Evolutionary conservation across 2,113 vertebrate species (phyloP).

Genomic region (Climacteris rufus): DNA sequence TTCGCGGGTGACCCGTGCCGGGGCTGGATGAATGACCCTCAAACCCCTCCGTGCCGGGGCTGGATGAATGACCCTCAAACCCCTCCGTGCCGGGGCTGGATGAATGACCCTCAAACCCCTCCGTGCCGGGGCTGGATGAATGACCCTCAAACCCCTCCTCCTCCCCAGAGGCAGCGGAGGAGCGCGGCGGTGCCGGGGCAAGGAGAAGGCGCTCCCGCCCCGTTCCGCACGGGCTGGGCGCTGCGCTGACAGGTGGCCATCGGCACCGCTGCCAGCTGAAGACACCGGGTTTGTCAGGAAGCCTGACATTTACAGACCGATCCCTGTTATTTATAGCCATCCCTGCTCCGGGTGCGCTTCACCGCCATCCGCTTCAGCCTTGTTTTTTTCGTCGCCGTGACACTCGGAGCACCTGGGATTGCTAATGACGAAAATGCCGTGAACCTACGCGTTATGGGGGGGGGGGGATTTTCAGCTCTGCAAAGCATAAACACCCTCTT

Average conservation of each 20-base stretch:
- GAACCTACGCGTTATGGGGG: not conserved
- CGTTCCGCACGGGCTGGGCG: accelerated
- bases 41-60: not conserved
- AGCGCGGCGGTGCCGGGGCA: accelerated
- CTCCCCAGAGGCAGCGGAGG: not conserved
- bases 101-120: not conserved
- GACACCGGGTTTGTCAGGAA: not conserved
- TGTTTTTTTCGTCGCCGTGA: accelerated
- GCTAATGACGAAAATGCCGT: not conserved
- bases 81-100: accelerated
- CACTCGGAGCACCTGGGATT: not conserved
- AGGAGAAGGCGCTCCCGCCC: not conserved
- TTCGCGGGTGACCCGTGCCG: not conserved
- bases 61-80: not conserved
- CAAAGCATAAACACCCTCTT: not conserved
- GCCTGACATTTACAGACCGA: not conserved
- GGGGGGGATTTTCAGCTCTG: not conserved
- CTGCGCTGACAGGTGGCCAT: not conserved
- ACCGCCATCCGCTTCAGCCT: not conserved
- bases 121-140: not conserved
- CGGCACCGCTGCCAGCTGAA: not conserved
- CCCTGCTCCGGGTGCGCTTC: not conserved
- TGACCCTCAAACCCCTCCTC: not conserved
- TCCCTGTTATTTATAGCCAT: not conserved
- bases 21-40: not conserved